phyloP scores from a whole-genome alignment of 2,888 invertebrate species.

The Esperia sulphurella region DNA sequence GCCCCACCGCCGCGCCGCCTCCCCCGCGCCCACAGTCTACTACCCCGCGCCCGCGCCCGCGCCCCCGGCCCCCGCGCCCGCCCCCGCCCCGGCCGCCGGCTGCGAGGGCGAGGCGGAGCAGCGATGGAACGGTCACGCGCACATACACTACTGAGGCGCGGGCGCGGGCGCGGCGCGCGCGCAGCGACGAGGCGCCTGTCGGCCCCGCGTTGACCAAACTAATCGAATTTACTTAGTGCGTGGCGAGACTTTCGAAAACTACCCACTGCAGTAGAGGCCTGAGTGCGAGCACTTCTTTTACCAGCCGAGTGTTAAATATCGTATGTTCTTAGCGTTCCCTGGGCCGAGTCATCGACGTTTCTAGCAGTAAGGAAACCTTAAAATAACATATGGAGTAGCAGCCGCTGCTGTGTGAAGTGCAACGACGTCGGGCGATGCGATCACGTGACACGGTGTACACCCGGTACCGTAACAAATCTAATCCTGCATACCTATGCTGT shows the following conservation, averaged over 20 bases:
- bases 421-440: too few relatives aligned
- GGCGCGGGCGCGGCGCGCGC: not conserved
- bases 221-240: not conserved
- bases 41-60: slow-evolving; percentile 50
- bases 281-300: not conserved
- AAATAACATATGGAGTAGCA: too few relatives aligned
- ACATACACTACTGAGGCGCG: slow-evolving; percentile 35
- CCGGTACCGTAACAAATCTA: too few relatives aligned
- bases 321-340: not conserved
- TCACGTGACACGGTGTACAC: too few relatives aligned
- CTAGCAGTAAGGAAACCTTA: too few relatives aligned
- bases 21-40: slow-evolving; percentile 51
- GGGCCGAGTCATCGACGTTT: too few relatives aligned
- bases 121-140: slow-evolving; percentile 45
- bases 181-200: not conserved
- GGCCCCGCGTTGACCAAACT: not conserved
- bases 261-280: too few relatives aligned
- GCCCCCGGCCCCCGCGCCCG: slow-evolving; percentile 22
- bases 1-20: slow-evolving; percentile 27
- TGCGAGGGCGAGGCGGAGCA: slow-evolving; percentile 17
- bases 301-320: too few relatives aligned
- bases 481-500: too few relatives aligned
- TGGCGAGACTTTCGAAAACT: too few relatives aligned
- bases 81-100: slow-evolving; percentile 20
- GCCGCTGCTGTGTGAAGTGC: too few relatives aligned